Evolutionary conservation across 2,888 invertebrate genomes (phyloP).

Genomic region (Cantharis nigra): DNA sequence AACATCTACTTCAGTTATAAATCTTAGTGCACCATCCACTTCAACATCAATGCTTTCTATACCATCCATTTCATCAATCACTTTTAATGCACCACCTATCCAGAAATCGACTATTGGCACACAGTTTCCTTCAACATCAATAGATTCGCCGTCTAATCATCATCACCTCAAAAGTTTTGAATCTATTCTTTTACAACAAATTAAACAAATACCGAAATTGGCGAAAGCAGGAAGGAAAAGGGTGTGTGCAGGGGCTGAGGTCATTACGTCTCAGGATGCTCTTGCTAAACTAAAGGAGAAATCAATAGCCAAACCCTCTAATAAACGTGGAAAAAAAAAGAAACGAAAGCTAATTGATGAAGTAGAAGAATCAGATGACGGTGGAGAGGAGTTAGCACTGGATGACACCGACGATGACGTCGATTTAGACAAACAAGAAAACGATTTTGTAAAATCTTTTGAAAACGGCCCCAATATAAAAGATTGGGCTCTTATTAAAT

Average conservation of each 20-base stretch:
- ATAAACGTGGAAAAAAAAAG: not conserved
- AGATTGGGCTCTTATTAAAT: too few relatives aligned
- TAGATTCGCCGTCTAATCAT: too few relatives aligned
- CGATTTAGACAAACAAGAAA: slow-evolving; percentile 8
- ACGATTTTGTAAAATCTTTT: not conserved
- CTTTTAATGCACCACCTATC: not conserved
- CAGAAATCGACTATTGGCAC: not conserved
- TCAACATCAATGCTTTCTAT: not conserved
- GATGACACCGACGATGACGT: not conserved
- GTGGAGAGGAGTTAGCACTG: not conserved
- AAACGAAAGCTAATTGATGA: not conserved
- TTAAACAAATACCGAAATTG: slow-evolving; percentile 6
- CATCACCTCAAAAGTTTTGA: slow-evolving; percentile 3
- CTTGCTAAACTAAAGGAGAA: slow-evolving; percentile 9
- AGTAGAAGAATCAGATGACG: slow-evolving; percentile 9
- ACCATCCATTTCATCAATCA: not conserved
- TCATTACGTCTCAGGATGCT: slow-evolving; percentile 9
- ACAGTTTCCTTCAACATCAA: too few relatives aligned
- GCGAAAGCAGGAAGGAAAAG: not conserved
- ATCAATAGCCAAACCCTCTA: not conserved
- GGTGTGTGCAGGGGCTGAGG: slow-evolving; percentile 11
- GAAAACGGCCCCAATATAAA: not conserved
- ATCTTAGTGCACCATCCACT: not conserved
- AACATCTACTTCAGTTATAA: too few relatives aligned
- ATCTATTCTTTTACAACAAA: slow-evolving; percentile 3